Base-by-base conservation (phyloP, 1,140 invertebrate genomes). In the Homarus americanus region DNA sequence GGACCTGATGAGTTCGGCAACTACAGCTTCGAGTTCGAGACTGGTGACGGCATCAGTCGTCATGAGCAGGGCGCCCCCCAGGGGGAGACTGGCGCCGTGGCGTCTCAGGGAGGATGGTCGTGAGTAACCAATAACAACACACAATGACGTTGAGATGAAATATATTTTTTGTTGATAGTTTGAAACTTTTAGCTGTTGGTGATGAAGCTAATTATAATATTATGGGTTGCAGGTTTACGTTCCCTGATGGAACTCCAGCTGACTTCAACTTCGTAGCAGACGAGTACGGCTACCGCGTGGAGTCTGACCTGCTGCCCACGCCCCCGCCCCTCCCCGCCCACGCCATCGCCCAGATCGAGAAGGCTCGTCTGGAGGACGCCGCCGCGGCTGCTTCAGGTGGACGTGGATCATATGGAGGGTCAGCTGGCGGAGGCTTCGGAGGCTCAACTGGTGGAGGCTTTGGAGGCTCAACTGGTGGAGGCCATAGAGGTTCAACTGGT, bases 1-100 rank as follows among this genome's bases (percentile, higher is more conserved):
- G 76, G 86, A 28, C 86, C 86, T 34, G 86, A 88, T 38, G 53
- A 36, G 15, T 72, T 10, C 34, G 86, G 86, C n/a, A 72, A 66
- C 78, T 88, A 88, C 53, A 82, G 49, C 76, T 88, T 88, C 86
- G 34, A 78, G 36, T 88, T 69, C 34, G 86, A 88, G 76, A 88
- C 75, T 49, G 86, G 53, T 44, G 58, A 88, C 17, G 86, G 86
- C 2, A 82, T 88, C 66, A 82, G 63, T 24, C 76, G 86, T 4
- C 15, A 49, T 10, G 86, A 88, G 34, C 76, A 82, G 63, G 86
- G 86, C 58, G 34, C 78, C 41, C 78, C 76, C 9, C 40, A 82
- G 79, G 53, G 79, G 24, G 12, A 3, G 17, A 32, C 34, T 20
- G 79, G 79, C 28, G 79, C 49, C 10, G 79, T 82, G 53, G 49